Base-by-base conservation (phyloP, 2,888 invertebrate species). In the Calameuta pallipes region DNA sequence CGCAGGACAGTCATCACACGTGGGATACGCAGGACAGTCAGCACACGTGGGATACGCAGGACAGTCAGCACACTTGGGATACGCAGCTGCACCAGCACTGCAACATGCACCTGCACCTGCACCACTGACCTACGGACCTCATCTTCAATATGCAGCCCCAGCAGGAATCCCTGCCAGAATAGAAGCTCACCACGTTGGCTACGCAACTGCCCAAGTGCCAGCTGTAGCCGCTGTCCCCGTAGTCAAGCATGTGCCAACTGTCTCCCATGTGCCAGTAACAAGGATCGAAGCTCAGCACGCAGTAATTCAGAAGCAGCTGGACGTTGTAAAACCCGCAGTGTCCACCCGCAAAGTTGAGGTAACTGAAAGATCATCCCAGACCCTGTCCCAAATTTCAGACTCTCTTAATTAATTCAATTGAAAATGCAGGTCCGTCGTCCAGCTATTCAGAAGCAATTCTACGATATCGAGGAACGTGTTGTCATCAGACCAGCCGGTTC, bases 391-490 rank as follows among this genome's bases (percentile, higher is more conserved):
- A 56, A 15, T 15, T 4, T 1, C 41, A 23, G 23, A 41, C 0
- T 4, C 15, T 15, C 6, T 15, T 23, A 9, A 56, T 56, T 9
- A 1, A 56, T 9, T 1, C 23, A 23, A 23, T 1, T 9, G 15
- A 23, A 41, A 56, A 56, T 74, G 69, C 79, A 92, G 92, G 92
- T 94, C 13, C 93, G 94, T 80, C 93, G 94, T 80, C 94, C 94
- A 71, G 94, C 94, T 68, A 93, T 94, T 80, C 93, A 94, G 83
- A 94, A 94, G 88, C 93, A 94, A 86, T 94, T 94, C 89, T 94
- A 94, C 88, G 94, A 94, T 84, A 94, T 94, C 82, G 94, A 94
- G 85, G 94, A 94, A 84, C 92, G 94, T 74, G 93, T 94, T 34
- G 91, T 94, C 31, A 92, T 94, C 73, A 93, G 94, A 36, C 94